phyloP scores from a whole-genome alignment of 2,113 vertebrate genomes.

The Fregetta grallaria region DNA sequence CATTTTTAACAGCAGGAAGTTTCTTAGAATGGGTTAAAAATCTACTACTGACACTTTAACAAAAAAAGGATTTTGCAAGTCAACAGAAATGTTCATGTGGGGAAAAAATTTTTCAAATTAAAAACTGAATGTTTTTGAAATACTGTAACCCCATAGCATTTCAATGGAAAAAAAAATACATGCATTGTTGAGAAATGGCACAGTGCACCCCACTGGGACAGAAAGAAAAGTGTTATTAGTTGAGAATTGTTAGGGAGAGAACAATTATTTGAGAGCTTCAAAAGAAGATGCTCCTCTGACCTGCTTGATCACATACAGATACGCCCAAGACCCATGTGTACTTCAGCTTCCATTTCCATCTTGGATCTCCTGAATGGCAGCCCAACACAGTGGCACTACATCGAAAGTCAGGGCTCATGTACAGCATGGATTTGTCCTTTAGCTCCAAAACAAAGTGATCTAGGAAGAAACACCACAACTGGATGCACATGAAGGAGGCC shows the following conservation, averaged over 20 bases:
- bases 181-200: conserved; percentile 44
- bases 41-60: background rate
- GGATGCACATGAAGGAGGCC: background rate
- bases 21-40: conserved; percentile 39
- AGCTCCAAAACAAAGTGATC: background rate
- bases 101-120: background rate
- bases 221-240: conserved; percentile 1
- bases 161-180: conserved; percentile 33
- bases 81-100: conserved; percentile 12
- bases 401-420: background rate
- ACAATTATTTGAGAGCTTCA: background rate
- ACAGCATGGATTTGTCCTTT: background rate
- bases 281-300: background rate
- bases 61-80: conserved; percentile 43
- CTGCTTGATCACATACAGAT: background rate
- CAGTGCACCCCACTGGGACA: conserved; percentile 12
- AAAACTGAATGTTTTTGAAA: background rate
- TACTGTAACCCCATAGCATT: conserved; percentile 27
- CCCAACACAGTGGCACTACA: background rate
- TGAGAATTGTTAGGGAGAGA: background rate
- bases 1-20: background rate
- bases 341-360: background rate
- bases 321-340: background rate
- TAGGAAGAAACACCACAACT: background rate
- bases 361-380: fast-evolving